These are phyloP conservation scores for Watsonalla cultraria DNA, from an alignment of 2,888 invertebrate genomes.

Conservation along the genomic window DNA sequence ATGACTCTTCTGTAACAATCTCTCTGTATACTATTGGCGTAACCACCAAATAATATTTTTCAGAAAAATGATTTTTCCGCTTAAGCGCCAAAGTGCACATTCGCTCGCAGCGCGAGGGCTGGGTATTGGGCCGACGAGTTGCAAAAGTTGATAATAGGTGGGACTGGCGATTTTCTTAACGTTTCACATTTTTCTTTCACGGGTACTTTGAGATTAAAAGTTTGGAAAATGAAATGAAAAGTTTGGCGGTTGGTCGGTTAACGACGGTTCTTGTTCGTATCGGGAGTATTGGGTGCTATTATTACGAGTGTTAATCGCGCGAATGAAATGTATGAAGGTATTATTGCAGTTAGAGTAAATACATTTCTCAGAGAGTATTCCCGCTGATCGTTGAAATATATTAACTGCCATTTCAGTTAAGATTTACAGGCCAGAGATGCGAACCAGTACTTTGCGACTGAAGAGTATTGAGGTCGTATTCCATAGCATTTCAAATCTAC, in stretches of 20 bases:
- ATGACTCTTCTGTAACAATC: conserved; percentile 75
- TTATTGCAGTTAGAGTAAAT: too few relatives aligned
- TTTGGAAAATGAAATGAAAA: conserved; percentile 74
- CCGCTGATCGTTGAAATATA: not conserved
- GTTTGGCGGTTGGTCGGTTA: conserved; percentile 43
- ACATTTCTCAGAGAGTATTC: too few relatives aligned
- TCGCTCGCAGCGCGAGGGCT: not conserved
- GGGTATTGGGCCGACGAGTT: conserved; percentile 30
- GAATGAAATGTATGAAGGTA: not conserved
- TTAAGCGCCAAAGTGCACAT: conserved; percentile 2
- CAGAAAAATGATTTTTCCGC: conserved; percentile 5
- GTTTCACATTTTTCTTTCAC: conserved; percentile 75
- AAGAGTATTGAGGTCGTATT: too few relatives aligned
- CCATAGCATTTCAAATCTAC: too few relatives aligned
- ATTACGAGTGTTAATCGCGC: not conserved
- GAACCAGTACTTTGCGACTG: too few relatives aligned
- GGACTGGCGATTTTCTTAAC: conserved; percentile 73
- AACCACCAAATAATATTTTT: conserved; percentile 25
- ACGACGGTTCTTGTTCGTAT: conserved; percentile 46
- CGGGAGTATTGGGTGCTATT: conserved; percentile 41
- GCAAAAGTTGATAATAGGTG: conserved; percentile 73
- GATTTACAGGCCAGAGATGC: too few relatives aligned
- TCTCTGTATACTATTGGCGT: conserved; percentile 40
- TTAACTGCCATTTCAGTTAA: too few relatives aligned
- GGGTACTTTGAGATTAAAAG: conserved; percentile 78